phyloP scores from a whole-genome alignment of 2,888 invertebrate species.

The Hypena proboscidalis region DNA sequence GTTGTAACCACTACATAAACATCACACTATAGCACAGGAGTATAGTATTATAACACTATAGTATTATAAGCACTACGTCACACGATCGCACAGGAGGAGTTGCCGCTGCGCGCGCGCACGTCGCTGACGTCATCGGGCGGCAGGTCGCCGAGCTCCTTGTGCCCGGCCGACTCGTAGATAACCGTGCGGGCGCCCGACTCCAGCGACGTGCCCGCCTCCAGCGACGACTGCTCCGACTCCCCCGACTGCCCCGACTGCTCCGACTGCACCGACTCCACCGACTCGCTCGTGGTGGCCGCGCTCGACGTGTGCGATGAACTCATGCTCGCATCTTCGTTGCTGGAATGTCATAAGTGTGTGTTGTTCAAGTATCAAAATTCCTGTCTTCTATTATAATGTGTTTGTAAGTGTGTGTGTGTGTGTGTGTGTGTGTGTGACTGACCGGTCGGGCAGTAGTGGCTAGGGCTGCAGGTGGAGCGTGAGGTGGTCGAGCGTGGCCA shows the following conservation, averaged over 20 bases:
- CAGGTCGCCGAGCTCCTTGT: not conserved
- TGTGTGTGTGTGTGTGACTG: not conserved
- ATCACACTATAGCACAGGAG: too few relatives aligned
- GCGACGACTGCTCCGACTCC: constrained; percentile 6
- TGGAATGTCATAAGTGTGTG: not conserved
- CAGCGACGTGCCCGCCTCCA: not conserved
- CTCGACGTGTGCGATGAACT: not conserved
- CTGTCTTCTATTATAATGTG: too few relatives aligned
- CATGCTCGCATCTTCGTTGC: not conserved
- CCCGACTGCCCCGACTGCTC: not conserved
- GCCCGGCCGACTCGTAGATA: constrained; percentile 41
- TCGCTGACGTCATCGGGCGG: constrained; percentile 2
- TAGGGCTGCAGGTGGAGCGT: constrained; percentile 35
- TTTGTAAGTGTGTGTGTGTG: too few relatives aligned
- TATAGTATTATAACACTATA: too few relatives aligned
- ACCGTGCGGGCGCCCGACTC: constrained; percentile 49
- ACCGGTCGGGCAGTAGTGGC: constrained; percentile 6
- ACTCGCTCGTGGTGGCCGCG: not conserved
- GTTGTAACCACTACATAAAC: too few relatives aligned
- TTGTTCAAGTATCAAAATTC: too few relatives aligned
- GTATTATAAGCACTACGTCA: not conserved
- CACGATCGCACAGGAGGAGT: constrained; percentile 3
- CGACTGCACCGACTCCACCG: not conserved
- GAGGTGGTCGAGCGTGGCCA: constrained; percentile 29
- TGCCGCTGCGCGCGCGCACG: constrained; percentile 1